Percentiles rank a stretch among this genome's conserved stretches.
Evolutionary conservation across 2,888 invertebrate species (phyloP).

Genomic region (Nephrotoma flavescens): DNA sequence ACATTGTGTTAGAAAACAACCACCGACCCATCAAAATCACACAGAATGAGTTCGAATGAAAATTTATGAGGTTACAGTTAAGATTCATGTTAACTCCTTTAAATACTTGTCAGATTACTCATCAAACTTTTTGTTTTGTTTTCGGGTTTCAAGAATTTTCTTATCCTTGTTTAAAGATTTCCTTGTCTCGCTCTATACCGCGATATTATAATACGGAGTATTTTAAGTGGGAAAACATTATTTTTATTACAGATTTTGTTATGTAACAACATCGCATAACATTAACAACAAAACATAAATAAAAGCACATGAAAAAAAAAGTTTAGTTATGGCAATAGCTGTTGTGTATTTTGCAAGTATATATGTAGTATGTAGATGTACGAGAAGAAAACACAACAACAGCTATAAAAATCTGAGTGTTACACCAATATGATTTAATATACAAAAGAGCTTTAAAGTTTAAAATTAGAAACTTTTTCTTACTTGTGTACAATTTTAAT

Average conservation of each 20-base stretch:
- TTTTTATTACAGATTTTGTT: background rate
- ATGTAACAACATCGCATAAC: background rate
- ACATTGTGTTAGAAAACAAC: background rate
- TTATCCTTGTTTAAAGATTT: background rate
- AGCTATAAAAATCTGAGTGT: background rate
- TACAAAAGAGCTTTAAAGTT: background rate
- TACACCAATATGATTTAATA: background rate
- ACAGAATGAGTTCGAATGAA: background rate
- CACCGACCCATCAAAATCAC: background rate
- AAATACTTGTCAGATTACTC: background rate
- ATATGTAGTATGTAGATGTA: background rate
- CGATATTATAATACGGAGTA: background rate
- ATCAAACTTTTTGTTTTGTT: background rate
- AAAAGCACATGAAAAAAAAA: background rate
- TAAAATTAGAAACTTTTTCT: background rate
- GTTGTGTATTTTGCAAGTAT: background rate
- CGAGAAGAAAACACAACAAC: background rate
- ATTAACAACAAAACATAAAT: background rate
- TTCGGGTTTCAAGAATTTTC: background rate
- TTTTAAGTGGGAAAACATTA: background rate
- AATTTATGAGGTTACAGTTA: background rate
- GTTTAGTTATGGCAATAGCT: background rate
- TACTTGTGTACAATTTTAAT: background rate
- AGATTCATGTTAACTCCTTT: background rate
- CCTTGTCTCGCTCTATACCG: background rate